A percentile compares a stretch with the other conserved stretches of the same genome.
Conservation (phyloP, 1,140 invertebrate species). For the Euwallacea similis region DNA sequence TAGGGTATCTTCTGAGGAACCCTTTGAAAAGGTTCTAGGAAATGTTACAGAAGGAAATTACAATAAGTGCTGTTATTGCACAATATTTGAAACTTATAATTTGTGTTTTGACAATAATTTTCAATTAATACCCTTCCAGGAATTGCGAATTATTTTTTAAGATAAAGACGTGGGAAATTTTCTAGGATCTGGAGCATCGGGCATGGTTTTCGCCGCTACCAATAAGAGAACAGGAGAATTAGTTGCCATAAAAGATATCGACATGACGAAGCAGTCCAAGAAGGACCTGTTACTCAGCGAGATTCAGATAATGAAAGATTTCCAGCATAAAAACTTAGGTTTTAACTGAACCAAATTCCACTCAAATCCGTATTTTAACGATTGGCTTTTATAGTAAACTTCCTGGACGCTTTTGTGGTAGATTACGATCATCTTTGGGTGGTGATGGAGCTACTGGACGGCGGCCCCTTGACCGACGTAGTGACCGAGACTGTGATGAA, state of each 20-base stretch:
- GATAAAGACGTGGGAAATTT: not conserved
- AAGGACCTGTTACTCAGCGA: slow-evolving; percentile 95
- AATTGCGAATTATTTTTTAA: too few species aligned
- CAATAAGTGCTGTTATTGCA: too few species aligned
- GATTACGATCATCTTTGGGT: slow-evolving; percentile 92
- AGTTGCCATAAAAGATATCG: slow-evolving; percentile 96
- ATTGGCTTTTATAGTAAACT: slow-evolving; percentile 79
- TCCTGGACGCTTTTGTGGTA: slow-evolving; percentile 87
- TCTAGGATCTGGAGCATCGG: slow-evolving; percentile 87
- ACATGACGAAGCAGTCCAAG: slow-evolving; percentile 88
- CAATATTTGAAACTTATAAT: too few species aligned
- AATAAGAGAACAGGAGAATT: slow-evolving; percentile 75
- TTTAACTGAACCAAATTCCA: not conserved
- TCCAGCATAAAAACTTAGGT: slow-evolving; percentile 83
- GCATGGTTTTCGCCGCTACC: slow-evolving; percentile 88
- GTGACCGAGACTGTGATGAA: slow-evolving; percentile 98
- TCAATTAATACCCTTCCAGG: too few species aligned
- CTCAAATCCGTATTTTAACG: not conserved
- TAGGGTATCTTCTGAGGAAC: too few species aligned
- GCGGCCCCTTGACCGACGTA: slow-evolving; percentile 94
- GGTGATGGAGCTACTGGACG: slow-evolving; percentile 93
- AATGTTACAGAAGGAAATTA: too few species aligned
- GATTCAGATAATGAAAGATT: slow-evolving; percentile 90
- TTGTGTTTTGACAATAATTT: too few species aligned
- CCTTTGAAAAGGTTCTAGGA: too few species aligned